Evolutionary conservation across 2,113 vertebrate genomes (phyloP), one percentile per base, ranked within the genome.

Genomic region (Jacana jacana): DNA sequence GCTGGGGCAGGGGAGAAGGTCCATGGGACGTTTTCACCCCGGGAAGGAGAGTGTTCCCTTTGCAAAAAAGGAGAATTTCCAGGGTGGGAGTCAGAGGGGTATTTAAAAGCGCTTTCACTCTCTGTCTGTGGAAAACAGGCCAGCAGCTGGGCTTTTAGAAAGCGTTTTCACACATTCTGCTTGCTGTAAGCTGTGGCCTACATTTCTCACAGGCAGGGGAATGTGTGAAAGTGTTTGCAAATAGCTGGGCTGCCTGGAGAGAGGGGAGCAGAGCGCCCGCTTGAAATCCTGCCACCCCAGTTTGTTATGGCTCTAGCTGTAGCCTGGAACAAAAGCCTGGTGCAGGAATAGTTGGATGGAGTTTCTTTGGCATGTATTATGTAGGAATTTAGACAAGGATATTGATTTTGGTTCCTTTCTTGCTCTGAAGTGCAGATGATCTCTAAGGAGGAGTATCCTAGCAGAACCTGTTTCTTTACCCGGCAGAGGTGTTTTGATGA

Each of bases 141-240:
- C 77, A 91, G 93, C 89, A 96, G 81, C 57, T 91, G 83, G 42
- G 83, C 55, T 87, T 81, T 84, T 93, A 9, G 81, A 89, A 89
- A 92, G 77, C 35, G 8, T 88, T 95, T 95, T 92, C 77, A 81
- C 93, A 87, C 86, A 28, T 66, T 75, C 69, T 91, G 76, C 82
- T 54, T 61, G 75, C 70, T 91, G 73, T 84, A 35, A 91, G 31
- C 83, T 89, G 52, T 46, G 92, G 65, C 96, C 93, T 95, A 68
- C 77, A 89, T 93, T 97, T 95, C 93, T 79, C 81, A 51, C 35
- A 54, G 81, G 83, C 77, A 48, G 83, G 60, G 81, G 81, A 84
- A 95, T 13, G 86, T 93, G 95, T 95, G 94, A 91, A 94, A 89
- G 69, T n/a, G 76, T 86, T 93, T 73, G 91, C 89, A 93, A 96